Evolutionary conservation across 2,797 vertebrate species (phyloP).

Genomic region (Falco rusticolus): DNA sequence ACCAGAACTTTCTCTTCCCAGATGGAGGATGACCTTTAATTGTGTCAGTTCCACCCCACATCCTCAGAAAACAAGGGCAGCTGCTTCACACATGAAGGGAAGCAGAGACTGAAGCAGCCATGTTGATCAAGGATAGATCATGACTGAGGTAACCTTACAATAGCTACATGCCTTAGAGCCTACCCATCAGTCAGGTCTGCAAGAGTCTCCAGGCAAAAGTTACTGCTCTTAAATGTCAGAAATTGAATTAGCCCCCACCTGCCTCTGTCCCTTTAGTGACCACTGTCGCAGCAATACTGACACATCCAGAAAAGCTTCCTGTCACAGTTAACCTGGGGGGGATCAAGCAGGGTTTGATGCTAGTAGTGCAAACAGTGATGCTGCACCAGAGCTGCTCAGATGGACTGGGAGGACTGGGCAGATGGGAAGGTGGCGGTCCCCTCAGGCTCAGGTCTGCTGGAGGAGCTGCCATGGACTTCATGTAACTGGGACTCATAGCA

Average conservation of each 20-base stretch:
- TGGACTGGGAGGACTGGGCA: background rate
- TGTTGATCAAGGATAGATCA: constrained; percentile 12
- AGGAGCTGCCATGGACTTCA: background rate
- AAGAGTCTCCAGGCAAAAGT: background rate
- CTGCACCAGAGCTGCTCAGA: background rate
- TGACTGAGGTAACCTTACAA: background rate
- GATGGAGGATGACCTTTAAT: constrained; percentile 67
- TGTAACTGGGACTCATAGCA: background rate
- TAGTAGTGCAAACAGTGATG: background rate
- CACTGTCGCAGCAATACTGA: background rate
- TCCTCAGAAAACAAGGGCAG: constrained; percentile 59
- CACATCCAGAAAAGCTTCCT: background rate
- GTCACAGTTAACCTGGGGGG: background rate
- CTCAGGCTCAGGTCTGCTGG: background rate
- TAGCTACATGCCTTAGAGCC: background rate
- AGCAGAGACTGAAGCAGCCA: background rate
- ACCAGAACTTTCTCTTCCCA: constrained; percentile 68
- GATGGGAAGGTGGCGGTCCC: background rate
- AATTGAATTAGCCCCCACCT: background rate
- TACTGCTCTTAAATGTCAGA: background rate
- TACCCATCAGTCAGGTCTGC: background rate
- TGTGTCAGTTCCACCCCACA: constrained; percentile 67
- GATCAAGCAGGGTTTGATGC: background rate
- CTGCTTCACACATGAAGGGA: constrained; percentile 66
- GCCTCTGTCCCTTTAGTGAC: background rate